phyloP scores from a whole-genome alignment of 92 coral and sea anemone genomes.

The Porites rus region DNA sequence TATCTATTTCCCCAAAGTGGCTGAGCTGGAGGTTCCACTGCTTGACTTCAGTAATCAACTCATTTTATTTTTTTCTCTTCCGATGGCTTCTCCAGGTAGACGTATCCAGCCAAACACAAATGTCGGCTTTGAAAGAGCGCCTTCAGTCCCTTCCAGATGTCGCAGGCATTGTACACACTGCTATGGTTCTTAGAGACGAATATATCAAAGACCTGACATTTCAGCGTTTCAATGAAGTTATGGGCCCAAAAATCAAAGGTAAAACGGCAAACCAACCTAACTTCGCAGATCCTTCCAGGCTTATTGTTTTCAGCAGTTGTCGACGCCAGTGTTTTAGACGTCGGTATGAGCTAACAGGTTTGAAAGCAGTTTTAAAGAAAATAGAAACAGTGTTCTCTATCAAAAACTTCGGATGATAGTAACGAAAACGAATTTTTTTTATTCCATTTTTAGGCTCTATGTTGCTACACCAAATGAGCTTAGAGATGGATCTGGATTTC shows the following conservation, averaged over 20 bases:
- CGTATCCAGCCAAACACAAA: constrained; percentile 69
- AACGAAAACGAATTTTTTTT: no score
- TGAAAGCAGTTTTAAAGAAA: neutral
- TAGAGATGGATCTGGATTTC: no score
- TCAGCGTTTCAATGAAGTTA: constrained; percentile 59
- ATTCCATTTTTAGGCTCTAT: no score
- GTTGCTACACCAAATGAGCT: no score
- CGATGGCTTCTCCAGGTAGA: constrained; percentile 47
- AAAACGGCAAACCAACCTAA: neutral
- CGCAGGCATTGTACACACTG: constrained; percentile 81
- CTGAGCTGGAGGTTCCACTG: neutral
- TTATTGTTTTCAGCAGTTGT: neutral
- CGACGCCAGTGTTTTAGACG: neutral
- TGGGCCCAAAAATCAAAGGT: constrained; percentile 84
- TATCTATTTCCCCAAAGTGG: no score
- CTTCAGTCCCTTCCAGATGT: constrained; percentile 67
- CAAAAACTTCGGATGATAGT: neutral
- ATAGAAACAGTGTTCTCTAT: neutral
- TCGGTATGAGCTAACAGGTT: no score
- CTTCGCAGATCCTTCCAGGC: no score
- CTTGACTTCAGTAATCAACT: neutral
- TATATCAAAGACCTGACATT: constrained; percentile 56
- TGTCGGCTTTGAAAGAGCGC: constrained; percentile 51
- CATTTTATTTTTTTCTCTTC: neutral
- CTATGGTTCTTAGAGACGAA: constrained; percentile 78